Conservation (phyloP, 1,140 invertebrate genomes). For the Cotesia typhae region DNA sequence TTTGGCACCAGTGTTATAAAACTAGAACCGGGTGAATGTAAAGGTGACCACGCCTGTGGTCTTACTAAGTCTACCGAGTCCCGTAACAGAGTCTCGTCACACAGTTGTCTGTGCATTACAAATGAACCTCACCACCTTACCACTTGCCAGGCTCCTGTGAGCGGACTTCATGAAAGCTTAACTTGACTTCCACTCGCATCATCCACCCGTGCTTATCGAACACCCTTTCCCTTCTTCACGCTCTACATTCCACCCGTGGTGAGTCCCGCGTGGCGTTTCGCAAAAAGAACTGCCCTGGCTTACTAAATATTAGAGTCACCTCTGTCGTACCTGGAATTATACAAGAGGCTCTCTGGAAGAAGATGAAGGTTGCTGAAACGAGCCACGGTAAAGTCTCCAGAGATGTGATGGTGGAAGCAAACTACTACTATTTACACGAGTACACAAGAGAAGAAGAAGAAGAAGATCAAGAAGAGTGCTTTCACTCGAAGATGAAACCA, state of each 20-base stretch:
- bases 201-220: constrained; percentile 53
- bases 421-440: no score
- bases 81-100: constrained; percentile 62
- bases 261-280: constrained; percentile 21
- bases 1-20: not conserved
- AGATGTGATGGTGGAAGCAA: constrained; percentile 13
- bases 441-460: constrained; percentile 16
- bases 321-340: constrained; percentile 47
- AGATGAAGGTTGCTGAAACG: constrained; percentile 35
- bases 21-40: not conserved
- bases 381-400: constrained; percentile 30
- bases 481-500: constrained; percentile 1
- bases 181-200: constrained; percentile 35
- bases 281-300: constrained; percentile 36
- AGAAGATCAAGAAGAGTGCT: not conserved
- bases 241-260: not conserved
- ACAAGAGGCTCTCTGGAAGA: constrained; percentile 37
- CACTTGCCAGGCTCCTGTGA: constrained; percentile 48
- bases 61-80: constrained; percentile 48
- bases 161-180: constrained; percentile 58
- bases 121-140: constrained; percentile 45
- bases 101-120: constrained; percentile 61
- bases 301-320: constrained; percentile 56
- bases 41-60: constrained; percentile 2
- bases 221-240: constrained; percentile 25